Evolutionary conservation across 2,797 vertebrate genomes (phyloP), one percentile per base, ranked within the genome.

Genomic region (Lacerta bilineata): DNA sequence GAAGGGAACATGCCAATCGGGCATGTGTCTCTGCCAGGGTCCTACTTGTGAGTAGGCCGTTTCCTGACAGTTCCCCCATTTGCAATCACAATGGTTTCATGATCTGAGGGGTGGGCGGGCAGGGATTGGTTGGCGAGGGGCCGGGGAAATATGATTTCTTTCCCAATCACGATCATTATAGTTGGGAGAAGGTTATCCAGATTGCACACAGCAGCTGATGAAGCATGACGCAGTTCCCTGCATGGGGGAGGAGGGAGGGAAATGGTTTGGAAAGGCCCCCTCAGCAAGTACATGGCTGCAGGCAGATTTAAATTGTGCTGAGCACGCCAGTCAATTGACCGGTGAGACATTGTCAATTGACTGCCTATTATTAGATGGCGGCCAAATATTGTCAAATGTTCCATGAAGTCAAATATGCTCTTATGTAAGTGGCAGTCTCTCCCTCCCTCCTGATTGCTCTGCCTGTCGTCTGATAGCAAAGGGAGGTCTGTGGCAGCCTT

Each of bases 281-380:
- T 39, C 43, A 55, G 64, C 64, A 79, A 80, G 36, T 61, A 27
- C 17, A 69, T 75, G 79, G 77, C 29, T 55, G 13, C 55, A 80
- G 20, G 46, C 8, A 17, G 27, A 68, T 23, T 39, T 86, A 59
- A 68, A 71, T 20, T 46, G 41, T 9, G 25, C n/a, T 72, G 29
- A 71, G 50, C 50, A 43, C 55, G 55, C n/a, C 43, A 29, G 69
- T 61, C 86, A 87, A 87, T 64, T 61, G 86, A 81, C 43, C 85
- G 71, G 25, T 72, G 46, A 87, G 59, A 81, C 55, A 81, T 72
- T 72, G 36, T 74, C 46, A 71, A 80, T 86, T 39, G 59, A 29
- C n/a, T n/a, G 64, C 76, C 29, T 50, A 79, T 85, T 43, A 77
- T 80, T 86, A 86, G 64, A 69, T 13, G 20, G 39, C 8, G 27